phyloP scores from a whole-genome alignment of 2,888 invertebrate species.

The Yponomeuta cagnagella region DNA sequence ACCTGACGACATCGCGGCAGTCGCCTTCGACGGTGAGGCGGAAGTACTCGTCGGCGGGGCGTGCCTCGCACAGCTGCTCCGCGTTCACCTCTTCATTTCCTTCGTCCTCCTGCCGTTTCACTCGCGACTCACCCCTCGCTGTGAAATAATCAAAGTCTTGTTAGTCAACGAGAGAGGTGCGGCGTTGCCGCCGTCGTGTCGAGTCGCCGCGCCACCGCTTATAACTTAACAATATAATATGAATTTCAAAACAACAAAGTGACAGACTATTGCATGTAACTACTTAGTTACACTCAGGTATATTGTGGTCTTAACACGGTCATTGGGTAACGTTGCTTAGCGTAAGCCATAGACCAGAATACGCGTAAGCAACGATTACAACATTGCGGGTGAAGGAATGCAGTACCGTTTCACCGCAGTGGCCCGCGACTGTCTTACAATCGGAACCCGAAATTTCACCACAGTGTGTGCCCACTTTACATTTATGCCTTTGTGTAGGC shows the following conservation, averaged over 20 bases:
- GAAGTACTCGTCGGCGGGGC: constrained; percentile 95
- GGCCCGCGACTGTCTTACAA: constrained; percentile 23
- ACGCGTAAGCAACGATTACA: constrained; percentile 52
- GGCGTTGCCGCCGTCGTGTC: neutral
- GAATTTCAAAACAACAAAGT: constrained; percentile 10
- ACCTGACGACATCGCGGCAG: constrained; percentile 96
- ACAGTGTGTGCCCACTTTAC: neutral
- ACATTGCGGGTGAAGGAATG: constrained; percentile 58
- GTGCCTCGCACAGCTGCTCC: constrained; percentile 90
- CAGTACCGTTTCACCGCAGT: constrained; percentile 51
- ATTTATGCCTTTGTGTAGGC: constrained; percentile 1
- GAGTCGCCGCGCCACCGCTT: neutral
- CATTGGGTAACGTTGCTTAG: constrained; percentile 62
- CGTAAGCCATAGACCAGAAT: constrained; percentile 27
- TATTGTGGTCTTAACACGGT: constrained; percentile 31
- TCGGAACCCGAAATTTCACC: neutral
- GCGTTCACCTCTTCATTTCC: constrained; percentile 78
- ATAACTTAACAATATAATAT: neutral
- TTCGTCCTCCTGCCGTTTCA: constrained; percentile 82
- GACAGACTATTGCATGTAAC: neutral
- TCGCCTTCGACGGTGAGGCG: constrained; percentile 88
- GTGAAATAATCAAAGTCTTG: constrained; percentile 24
- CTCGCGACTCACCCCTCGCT: constrained; percentile 68
- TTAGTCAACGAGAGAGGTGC: neutral
- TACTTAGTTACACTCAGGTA: neutral